Conservation (phyloP, 2,797 vertebrate species). For the Manis pentadactyla region DNA sequence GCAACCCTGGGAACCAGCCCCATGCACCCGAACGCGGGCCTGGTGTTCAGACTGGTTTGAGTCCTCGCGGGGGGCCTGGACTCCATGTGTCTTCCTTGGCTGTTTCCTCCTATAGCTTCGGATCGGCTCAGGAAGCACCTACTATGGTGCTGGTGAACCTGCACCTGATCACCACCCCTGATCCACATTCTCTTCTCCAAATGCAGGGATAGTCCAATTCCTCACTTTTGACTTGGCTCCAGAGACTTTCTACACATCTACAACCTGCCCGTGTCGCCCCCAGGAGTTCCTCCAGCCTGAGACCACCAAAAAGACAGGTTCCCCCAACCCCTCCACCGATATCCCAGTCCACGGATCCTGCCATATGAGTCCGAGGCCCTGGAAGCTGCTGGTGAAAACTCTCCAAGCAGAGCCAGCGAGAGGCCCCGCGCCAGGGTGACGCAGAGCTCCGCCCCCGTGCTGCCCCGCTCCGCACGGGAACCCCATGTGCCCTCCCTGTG, state of each 20-base stretch:
- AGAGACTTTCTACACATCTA: not conserved
- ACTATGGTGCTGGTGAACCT: not conserved
- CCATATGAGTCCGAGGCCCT: accelerated
- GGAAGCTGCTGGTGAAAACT: not conserved
- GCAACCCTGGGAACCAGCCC: not conserved
- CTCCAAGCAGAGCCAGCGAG: not conserved
- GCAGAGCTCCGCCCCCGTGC: accelerated
- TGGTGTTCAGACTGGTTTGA: not conserved
- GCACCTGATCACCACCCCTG: not conserved
- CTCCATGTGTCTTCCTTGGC: not conserved
- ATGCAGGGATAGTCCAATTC: too few relatives aligned
- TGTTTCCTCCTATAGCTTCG: not conserved
- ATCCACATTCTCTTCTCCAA: not conserved
- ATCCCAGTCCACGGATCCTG: not conserved
- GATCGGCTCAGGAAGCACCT: not conserved
- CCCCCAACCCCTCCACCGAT: not conserved
- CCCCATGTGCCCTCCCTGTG: not conserved
- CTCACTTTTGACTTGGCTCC: not conserved
- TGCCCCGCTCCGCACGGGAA: not conserved
- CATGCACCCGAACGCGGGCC: accelerated
- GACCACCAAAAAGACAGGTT: not conserved
- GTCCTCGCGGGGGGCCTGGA: not conserved
- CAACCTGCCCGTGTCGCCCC: not conserved
- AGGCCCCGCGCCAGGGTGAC: not conserved
- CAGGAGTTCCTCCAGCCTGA: not conserved